These are phyloP conservation scores for Penaeus chinensis DNA, from an alignment of 1,140 invertebrate species.

Conservation along the genomic window DNA sequence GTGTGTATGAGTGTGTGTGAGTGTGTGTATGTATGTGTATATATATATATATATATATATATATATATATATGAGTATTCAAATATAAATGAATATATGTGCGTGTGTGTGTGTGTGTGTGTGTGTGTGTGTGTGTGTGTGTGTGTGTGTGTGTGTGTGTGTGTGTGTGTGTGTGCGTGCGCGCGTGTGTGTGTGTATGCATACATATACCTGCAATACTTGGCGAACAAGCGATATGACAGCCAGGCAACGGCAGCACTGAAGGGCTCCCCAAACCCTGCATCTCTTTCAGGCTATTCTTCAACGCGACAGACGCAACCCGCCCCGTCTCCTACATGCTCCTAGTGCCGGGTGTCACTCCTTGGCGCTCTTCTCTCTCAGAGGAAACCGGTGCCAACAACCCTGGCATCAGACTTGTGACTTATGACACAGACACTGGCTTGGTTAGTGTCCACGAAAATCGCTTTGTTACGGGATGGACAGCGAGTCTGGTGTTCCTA, in stretches of 20 bases:
- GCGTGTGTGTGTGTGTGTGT: too few relatives aligned
- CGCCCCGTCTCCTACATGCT: constrained; percentile 85
- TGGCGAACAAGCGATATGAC: too few relatives aligned
- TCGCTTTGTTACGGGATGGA: not conserved
- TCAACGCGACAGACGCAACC: constrained; percentile 47
- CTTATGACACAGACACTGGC: constrained; percentile 86
- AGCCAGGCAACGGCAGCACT: too few relatives aligned
- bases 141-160: too few relatives aligned
- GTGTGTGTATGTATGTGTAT: not conserved
- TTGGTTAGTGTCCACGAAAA: constrained; percentile 75
- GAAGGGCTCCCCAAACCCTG: too few relatives aligned
- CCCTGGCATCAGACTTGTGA: constrained; percentile 86
- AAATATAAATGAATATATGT: too few relatives aligned
- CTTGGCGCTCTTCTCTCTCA: constrained; percentile 78
- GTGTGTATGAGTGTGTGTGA: too few relatives aligned
- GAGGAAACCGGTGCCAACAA: constrained; percentile 75
- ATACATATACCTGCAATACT: too few relatives aligned
- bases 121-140: too few relatives aligned
- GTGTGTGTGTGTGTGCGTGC: not conserved
- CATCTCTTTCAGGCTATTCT: constrained; percentile 33
- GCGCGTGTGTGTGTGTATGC: not conserved
- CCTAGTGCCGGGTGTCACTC: constrained; percentile 86
- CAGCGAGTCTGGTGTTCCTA: not conserved
- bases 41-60: not conserved
- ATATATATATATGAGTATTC: not conserved